Evolutionary conservation across 1,140 invertebrate species (phyloP), one percentile per base, ranked within the genome.

Genomic region (Leptinotarsa undecemlineata): DNA sequence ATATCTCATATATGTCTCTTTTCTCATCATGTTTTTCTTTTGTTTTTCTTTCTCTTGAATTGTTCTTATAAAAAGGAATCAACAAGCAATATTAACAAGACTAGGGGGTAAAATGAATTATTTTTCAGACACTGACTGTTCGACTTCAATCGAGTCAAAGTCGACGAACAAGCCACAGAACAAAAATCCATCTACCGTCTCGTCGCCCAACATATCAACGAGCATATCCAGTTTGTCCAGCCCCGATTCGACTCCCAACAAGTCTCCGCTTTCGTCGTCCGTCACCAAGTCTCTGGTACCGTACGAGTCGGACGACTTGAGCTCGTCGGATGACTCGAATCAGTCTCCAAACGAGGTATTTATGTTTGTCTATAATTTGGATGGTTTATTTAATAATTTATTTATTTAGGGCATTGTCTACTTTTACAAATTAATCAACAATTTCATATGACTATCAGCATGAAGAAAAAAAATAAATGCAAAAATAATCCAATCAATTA

Each of bases 231-330:
- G 75, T 57, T 48, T 77, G 48, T 75, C 74, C 47, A 79, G 77
- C 48, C 75, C 77, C 0, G 77, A 79, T 47, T 61, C 57, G 4
- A 66, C 76, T 6, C 72, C 76, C 1, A 74, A 74, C 26, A 77
- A 74, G 64, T 6, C 71, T 2, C 20, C 19, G 11, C n/a, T 62
- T 21, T 42, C 57, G 19, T 48, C 71, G 6, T 13, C 60, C 0
- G 19, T 75, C 8, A 68, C 78, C 1, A 82, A 83, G 71, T 64
- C 75, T 61, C 66, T 85, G 69, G 84, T 85, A 13, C 84, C 84
- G 11, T 85, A 85, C 67, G 84, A 85, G 51, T 78, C 78, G n/a
- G 82, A 83, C 11, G 80, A 83, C 72, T 82, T 79, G 14, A 79
- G 80, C 68, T 74, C 75, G 61, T 81, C 79, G 15, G 81, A 82